Evolutionary conservation across 2,888 invertebrate genomes (phyloP).

Genomic region (Drosophila paracracens): DNA sequence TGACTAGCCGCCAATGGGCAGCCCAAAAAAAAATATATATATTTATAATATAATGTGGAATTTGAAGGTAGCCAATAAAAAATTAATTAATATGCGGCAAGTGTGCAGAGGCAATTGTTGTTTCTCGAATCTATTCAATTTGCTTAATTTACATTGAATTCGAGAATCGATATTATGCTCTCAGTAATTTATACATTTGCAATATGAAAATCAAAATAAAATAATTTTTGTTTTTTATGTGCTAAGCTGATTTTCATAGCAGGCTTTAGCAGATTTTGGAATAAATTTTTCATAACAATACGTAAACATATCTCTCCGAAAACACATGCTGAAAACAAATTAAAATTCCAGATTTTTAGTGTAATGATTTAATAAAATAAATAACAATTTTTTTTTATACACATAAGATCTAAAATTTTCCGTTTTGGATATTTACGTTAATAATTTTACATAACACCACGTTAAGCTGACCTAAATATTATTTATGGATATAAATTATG

Average conservation of each 20-base stretch:
- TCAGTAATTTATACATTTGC: neutral
- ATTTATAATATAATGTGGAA: conserved; percentile 11
- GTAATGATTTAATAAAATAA: conserved; percentile 32
- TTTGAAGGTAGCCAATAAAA: conserved; percentile 55
- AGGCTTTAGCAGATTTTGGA: neutral
- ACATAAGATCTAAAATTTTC: neutral
- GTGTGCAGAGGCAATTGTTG: conserved; percentile 50
- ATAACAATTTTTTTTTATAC: neutral
- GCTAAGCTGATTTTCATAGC: neutral
- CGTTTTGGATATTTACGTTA: neutral
- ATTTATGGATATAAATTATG: neutral
- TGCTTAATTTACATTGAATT: conserved; percentile 20
- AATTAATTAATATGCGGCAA: conserved; percentile 64
- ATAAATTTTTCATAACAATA: neutral
- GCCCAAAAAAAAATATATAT: conserved; percentile 12
- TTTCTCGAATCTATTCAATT: conserved; percentile 48
- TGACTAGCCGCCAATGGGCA: conserved; percentile 11
- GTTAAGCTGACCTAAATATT: neutral
- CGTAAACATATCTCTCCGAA: conserved; percentile 19
- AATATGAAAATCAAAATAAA: neutral
- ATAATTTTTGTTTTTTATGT: neutral
- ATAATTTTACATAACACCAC: neutral
- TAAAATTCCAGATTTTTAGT: conserved; percentile 10
- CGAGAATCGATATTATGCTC: conserved; percentile 18
- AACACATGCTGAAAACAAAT: conserved; percentile 16